Conservation (phyloP, 2,888 invertebrate species). For the Alentia gelatinosa region DNA sequence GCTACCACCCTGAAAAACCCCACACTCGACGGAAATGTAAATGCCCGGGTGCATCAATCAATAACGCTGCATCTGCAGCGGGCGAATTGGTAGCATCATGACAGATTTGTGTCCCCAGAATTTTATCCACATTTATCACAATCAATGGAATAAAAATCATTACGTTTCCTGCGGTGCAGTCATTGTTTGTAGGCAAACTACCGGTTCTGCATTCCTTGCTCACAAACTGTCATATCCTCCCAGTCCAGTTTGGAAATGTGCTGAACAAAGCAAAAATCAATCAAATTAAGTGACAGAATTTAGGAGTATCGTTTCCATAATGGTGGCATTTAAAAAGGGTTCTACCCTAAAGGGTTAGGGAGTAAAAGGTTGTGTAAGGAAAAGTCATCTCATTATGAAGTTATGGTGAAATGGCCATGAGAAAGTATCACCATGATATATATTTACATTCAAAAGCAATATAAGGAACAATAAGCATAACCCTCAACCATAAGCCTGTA, state of each 20-base stretch:
- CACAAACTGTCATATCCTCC: background rate
- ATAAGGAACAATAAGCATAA: too few species aligned
- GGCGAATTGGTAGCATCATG: background rate
- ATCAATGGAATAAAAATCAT: conserved; percentile 40
- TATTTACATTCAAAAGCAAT: background rate
- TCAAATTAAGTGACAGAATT: background rate
- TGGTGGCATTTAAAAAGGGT: too few species aligned
- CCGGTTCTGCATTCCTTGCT: background rate
- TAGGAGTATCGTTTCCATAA: background rate
- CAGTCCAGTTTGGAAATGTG: background rate
- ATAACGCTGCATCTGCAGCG: background rate
- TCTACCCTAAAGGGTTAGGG: too few species aligned
- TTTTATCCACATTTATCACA: conserved; percentile 28
- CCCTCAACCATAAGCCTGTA: background rate
- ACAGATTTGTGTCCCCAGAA: conserved; percentile 3
- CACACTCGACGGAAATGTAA: conserved; percentile 5
- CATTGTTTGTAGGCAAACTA: background rate
- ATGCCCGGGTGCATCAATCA: background rate
- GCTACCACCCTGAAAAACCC: background rate
- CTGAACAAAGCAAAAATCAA: background rate
- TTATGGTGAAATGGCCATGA: too few species aligned
- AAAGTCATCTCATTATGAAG: too few species aligned
- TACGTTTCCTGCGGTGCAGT: background rate
- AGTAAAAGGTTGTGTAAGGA: too few species aligned
- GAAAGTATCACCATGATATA: too few species aligned